Evolutionary conservation across 2,888 invertebrate genomes (phyloP), one percentile per base, ranked within the genome.

Genomic region (Harpalus rufipes): DNA sequence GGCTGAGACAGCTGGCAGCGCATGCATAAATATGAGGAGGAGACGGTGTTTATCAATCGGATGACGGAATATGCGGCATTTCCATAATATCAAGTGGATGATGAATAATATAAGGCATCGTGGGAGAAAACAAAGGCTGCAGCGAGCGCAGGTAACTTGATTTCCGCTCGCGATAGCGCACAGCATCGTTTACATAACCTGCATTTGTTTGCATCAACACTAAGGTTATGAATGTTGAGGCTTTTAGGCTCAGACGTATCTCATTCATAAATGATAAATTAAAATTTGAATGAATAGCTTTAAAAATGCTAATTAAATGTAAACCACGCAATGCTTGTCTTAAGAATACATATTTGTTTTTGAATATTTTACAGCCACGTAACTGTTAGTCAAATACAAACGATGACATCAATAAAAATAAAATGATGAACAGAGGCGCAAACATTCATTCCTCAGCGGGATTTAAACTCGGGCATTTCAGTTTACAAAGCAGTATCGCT

Each of bases 11-110:
- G 16, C 39, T 18, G 72, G 72, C 74, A 61, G 25, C 59, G 12
- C 84, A 84, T 84, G 84, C 84, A 84, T 84, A 84, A 84, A 78
- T 78, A 84, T 78, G 84, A 84, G 78, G 14, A 12, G 25, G 18
- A 51, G 56, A 12, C 61, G 63, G 78, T 78, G 78, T 84, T 84
- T 65, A 84, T 84, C 84, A 84, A 63, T 51, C 56, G 21, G 51
- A 78, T 84, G 84, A 84, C 84, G 78, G 84, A 78, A 84, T 84
- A 84, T 76, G 39, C 39, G 63, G 25, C 82, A 72, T 56, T 80
- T 21, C 61, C 78, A 78, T 78, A 78, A 78, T 78, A 78, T 78
- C 56, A 78, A 78, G 58, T 78, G 59, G 80, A 80, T 61, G 59
- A 74, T 61, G 41, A 61, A 82, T 74, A 74, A 82, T 61, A 63